Evolutionary conservation across 2,797 vertebrate species (phyloP).

Genomic region (Sebastes melanostomus): DNA sequence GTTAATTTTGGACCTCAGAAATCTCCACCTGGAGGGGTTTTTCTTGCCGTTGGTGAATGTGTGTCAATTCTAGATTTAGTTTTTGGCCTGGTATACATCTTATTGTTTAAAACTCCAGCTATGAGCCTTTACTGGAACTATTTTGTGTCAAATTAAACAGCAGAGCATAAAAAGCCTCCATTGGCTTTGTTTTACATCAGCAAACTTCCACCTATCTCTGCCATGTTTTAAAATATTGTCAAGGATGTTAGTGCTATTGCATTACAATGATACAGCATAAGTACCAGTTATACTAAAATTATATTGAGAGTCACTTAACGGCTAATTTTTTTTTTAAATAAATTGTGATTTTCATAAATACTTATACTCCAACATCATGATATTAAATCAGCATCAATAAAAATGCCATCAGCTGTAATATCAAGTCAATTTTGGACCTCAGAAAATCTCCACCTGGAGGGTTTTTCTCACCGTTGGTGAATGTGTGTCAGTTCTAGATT

Average conservation of each 20-base stretch:
- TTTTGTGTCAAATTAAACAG: background rate
- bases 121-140: background rate
- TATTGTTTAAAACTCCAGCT: conserved; percentile 2
- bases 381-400: background rate
- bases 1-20: background rate
- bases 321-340: background rate
- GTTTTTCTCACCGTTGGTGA: background rate
- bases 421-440: background rate
- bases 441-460: background rate
- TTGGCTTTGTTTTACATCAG: background rate
- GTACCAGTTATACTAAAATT: background rate
- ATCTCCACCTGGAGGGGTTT: background rate
- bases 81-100: background rate
- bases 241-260: background rate
- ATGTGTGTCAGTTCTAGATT: background rate
- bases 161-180: background rate
- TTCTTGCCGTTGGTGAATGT: background rate
- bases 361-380: background rate
- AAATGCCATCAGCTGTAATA: background rate
- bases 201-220: background rate
- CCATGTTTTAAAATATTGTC: background rate
- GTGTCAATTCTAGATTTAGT: background rate
- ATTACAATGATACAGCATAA: background rate
- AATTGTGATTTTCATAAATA: background rate
- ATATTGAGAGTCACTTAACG: background rate